Evolutionary conservation across 2,797 vertebrate species (phyloP), one percentile per base, ranked within the genome.

Genomic region (Lagodon rhomboides): DNA sequence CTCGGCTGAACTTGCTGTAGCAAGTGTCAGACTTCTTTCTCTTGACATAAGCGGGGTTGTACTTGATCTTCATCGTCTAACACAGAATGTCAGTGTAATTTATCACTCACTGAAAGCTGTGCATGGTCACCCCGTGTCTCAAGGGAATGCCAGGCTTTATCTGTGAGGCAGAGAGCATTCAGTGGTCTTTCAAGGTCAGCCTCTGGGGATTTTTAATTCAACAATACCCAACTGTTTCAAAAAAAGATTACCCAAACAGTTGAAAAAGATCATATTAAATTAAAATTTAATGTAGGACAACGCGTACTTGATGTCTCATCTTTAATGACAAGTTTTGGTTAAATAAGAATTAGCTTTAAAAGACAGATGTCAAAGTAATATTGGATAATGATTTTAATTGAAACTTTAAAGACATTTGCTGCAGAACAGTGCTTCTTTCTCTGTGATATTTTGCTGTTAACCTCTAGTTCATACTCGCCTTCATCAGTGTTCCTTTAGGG

Each of bases 21-120:
- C 65, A 15, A 64, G 84, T 75, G 87, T 83, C 77, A 41, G 68
- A 20, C 59, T 34, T 38, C 22, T 68, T 66, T 59, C 54, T 80
- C 64, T 61, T 58, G 77, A 83, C 84, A 68, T 55, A 16, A 58
- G 80, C 85, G 50, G 66, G 64, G 67, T 77, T 61, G 73, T 51
- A 23, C 82, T 85, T 50, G 68, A 34, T 84, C 85, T 76, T 84
- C 74, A 72, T 85, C 73, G 23, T 82, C 47, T 67, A 77, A 78
- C 73, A 51, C 74, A 83, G 82, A 80, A 86, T 82, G 84, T 85
- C 86, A 73, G 82, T 5, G 73, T 86, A 76, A 87, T 92, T 87
- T 75, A 90, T 89, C 90, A 85, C 73, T 78, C 60, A 49, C 49
- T 73, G 49, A 84, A 85, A 79, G 85, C 68, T 55, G 59, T 55